Evolutionary conservation across 2,113 vertebrate species (phyloP).

Genomic region (Phylloscopus whistleri): DNA sequence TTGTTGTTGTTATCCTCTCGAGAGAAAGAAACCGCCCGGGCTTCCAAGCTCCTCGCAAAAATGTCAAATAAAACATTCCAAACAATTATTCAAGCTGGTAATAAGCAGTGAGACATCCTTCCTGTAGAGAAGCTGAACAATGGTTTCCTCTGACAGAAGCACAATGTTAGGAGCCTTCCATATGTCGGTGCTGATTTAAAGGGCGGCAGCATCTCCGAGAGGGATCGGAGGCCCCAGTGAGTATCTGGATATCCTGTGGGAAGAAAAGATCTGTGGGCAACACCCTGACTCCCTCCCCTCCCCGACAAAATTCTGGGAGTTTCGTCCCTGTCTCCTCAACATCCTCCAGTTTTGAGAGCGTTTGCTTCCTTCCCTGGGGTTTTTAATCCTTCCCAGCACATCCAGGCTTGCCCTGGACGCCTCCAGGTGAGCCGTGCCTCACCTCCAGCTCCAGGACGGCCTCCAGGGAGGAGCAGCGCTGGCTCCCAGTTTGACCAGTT

Average conservation of each 20-base stretch:
- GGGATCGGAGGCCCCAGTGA: constrained; percentile 13
- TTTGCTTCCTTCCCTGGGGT: neutral
- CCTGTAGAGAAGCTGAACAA: constrained; percentile 56
- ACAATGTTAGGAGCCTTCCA: constrained; percentile 34
- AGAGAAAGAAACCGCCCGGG: neutral
- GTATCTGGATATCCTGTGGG: constrained; percentile 18
- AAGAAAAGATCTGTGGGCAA: neutral
- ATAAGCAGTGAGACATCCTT: constrained; percentile 56
- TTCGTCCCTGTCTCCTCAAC: neutral
- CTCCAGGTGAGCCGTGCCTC: neutral
- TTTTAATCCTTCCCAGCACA: neutral
- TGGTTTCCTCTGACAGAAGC: constrained; percentile 48
- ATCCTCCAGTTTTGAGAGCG: neutral
- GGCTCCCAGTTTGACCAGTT: constrained; percentile 76
- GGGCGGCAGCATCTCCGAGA: neutral
- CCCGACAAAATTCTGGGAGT: neutral
- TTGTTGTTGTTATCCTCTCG: neutral
- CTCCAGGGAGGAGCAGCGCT: constrained; percentile 64
- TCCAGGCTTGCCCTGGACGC: neutral
- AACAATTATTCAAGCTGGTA: constrained; percentile 44
- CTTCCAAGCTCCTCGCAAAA: constrained; percentile 26
- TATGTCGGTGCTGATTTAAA: constrained; percentile 26
- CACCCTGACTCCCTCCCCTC: neutral
- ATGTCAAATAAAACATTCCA: constrained; percentile 48
- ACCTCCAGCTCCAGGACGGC: constrained; percentile 77